Evolutionary conservation across 2,888 invertebrate genomes (phyloP).

Genomic region (Cataglyphis livida): DNA sequence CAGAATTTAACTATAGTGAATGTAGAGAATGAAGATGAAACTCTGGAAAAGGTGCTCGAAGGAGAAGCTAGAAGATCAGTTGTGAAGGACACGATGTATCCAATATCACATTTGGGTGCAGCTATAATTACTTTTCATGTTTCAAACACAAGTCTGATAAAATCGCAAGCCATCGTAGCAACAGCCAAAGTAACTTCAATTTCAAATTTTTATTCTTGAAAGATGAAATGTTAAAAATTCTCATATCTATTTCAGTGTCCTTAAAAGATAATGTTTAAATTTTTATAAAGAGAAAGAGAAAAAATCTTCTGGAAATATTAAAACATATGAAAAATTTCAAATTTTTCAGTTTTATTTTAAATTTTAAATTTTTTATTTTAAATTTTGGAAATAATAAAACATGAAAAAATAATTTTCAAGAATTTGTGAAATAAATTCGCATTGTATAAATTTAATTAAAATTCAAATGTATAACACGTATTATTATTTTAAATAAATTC

Average conservation of each 20-base stretch:
- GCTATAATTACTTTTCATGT: constrained; percentile 84
- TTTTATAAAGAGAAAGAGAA: neutral
- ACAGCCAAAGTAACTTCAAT: constrained; percentile 76
- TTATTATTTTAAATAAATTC: neutral
- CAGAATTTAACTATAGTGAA: constrained; percentile 75
- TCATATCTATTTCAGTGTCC: neutral
- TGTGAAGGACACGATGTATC: constrained; percentile 75
- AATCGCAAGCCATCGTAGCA: constrained; percentile 72
- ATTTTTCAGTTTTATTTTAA: no score
- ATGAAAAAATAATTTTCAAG: neutral
- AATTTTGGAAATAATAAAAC: no score
- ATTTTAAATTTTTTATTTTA: no score
- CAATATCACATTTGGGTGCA: constrained; percentile 83
- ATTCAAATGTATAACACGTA: constrained; percentile 1
- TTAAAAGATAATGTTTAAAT: neutral
- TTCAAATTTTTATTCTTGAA: neutral
- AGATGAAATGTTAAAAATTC: constrained; percentile 1
- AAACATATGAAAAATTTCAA: neutral
- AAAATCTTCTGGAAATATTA: neutral
- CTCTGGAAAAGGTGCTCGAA: constrained; percentile 81
- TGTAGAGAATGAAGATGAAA: constrained; percentile 78
- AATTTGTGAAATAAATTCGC: neutral
- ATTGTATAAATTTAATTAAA: neutral
- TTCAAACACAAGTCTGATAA: constrained; percentile 70
- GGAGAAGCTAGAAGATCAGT: constrained; percentile 84